A percentile compares a stretch with the other conserved stretches of the same genome.
These are phyloP conservation scores for Papio anubis DNA, from an alignment of 2,113 vertebrate species.

Conservation along the genomic window DNA sequence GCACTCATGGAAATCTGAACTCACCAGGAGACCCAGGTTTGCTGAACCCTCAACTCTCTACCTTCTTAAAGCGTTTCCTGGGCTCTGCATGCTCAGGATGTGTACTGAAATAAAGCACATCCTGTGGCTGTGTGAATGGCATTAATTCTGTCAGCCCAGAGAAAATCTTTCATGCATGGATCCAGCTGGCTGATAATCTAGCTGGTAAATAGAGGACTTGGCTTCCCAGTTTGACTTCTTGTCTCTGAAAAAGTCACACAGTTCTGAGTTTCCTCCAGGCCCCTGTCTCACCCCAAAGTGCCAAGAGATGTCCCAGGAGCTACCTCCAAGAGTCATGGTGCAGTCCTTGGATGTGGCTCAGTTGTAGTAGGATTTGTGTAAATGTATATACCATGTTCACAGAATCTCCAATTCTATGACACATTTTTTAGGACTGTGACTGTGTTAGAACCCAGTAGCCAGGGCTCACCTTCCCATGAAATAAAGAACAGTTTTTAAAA, in stretches of 20 bases:
- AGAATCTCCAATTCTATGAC: background rate
- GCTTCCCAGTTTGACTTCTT: background rate
- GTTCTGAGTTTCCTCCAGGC: background rate
- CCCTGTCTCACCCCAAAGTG: background rate
- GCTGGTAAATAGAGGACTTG: background rate
- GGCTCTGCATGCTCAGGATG: background rate
- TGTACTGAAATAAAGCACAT: background rate
- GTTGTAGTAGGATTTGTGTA: background rate
- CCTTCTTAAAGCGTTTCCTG: background rate
- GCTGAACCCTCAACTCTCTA: background rate
- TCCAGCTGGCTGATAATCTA: background rate
- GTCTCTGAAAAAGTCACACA: background rate
- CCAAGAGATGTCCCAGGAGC: background rate
- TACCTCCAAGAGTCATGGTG: too few species aligned
- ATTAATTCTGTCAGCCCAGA: background rate
- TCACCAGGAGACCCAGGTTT: background rate
- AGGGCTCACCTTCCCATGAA: background rate
- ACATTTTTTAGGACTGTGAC: background rate
- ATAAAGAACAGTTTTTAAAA: conserved; percentile 1
- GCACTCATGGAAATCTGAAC: background rate
- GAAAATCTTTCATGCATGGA: background rate
- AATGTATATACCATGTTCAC: background rate
- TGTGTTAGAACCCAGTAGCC: background rate
- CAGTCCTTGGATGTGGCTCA: background rate
- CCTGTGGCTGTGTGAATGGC: background rate